These are phyloP conservation scores for Pelochelys cantorii DNA, from an alignment of 2,797 vertebrate genomes.

Conservation along the genomic window DNA sequence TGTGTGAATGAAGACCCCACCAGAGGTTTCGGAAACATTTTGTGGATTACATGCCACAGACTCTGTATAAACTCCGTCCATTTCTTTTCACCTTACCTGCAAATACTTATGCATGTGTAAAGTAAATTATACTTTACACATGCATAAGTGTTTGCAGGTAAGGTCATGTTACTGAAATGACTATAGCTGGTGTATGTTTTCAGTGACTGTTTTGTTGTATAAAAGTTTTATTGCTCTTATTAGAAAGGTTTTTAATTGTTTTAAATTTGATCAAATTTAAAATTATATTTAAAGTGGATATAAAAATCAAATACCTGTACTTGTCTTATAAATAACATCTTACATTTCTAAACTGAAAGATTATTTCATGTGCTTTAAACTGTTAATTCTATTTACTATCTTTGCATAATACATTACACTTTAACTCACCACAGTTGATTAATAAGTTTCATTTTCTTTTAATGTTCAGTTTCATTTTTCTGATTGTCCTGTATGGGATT, in stretches of 20 bases:
- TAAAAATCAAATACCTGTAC: not conserved
- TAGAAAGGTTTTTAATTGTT: not conserved
- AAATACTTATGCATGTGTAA: not conserved
- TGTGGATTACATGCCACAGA: not conserved
- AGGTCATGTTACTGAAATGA: not conserved
- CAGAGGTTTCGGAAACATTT: not conserved
- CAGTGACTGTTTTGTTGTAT: not conserved
- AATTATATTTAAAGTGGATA: not conserved
- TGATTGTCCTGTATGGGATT: slow-evolving; percentile 10
- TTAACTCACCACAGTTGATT: not conserved
- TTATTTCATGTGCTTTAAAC: not conserved
- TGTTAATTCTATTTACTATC: not conserved
- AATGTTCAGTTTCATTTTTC: not conserved
- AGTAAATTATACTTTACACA: not conserved
- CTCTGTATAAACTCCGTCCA: not conserved
- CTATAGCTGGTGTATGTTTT: not conserved
- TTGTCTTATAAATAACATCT: not conserved
- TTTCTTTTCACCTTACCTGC: not conserved
- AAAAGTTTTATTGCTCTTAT: not conserved
- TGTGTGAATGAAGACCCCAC: not conserved
- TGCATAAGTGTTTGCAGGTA: not conserved
- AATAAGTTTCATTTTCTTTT: slow-evolving; percentile 7
- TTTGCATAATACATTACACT: not conserved
- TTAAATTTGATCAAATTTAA: not conserved
- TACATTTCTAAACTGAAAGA: not conserved